These are phyloP conservation scores for Meleagris gallopavo DNA, from an alignment of 2,113 vertebrate species.

Conservation along the genomic window DNA sequence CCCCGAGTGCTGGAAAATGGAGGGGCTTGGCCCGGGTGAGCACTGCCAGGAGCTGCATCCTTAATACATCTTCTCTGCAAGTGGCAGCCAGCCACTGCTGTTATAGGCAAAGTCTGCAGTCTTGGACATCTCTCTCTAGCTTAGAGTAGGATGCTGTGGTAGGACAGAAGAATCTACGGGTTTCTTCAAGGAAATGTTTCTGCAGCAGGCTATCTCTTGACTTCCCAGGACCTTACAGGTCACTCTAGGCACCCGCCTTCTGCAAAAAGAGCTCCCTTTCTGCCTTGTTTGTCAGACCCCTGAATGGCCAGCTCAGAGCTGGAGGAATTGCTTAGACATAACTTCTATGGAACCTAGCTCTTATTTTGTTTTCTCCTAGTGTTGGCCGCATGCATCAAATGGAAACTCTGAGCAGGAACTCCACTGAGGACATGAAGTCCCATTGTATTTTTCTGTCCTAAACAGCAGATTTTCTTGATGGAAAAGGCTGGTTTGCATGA, in stretches of 20 bases:
- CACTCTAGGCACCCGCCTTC: not conserved
- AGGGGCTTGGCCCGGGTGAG: not conserved
- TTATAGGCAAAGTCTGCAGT: not conserved
- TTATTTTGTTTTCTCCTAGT: not conserved
- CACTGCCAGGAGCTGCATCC: not conserved
- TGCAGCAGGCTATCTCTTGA: not conserved
- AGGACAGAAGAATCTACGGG: not conserved
- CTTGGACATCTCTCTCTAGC: not conserved
- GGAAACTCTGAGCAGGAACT: not conserved
- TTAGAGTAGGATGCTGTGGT: not conserved
- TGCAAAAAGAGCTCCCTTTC: not conserved
- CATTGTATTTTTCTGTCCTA: not conserved
- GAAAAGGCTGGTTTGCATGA: not conserved
- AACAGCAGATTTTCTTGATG: not conserved
- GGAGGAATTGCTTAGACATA: not conserved
- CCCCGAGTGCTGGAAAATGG: not conserved
- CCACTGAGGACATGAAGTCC: not conserved
- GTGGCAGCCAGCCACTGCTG: not conserved
- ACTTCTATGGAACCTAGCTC: not conserved
- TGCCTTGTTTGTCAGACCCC: not conserved
- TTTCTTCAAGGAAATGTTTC: not conserved
- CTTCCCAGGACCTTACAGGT: not conserved
- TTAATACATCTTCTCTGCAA: not conserved
- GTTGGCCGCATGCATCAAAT: not conserved
- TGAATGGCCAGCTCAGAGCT: not conserved